Percentiles rank a stretch among this genome's conserved stretches.
These are phyloP conservation scores for Masticophis lateralis DNA, from an alignment of 2,797 vertebrate genomes.

Conservation along the genomic window DNA sequence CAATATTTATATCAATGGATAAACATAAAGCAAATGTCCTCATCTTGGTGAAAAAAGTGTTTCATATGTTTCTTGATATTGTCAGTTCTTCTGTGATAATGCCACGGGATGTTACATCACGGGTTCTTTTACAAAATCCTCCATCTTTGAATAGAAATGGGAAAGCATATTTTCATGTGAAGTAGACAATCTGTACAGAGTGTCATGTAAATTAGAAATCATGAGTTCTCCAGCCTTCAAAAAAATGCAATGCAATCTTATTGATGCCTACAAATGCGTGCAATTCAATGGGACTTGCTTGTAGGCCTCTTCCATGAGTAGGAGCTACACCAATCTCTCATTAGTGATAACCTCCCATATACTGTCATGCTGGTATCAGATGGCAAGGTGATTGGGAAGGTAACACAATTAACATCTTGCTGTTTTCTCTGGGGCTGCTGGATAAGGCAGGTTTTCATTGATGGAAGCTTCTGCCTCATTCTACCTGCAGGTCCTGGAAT, in stretches of 20 bases:
- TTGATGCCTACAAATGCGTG: not conserved
- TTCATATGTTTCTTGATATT: not conserved
- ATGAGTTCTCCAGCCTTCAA: not conserved
- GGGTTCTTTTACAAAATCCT: not conserved
- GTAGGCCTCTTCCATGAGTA: no score
- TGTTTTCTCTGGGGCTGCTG: not conserved
- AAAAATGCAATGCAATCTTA: not conserved
- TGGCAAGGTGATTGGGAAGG: not conserved
- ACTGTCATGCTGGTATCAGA: not conserved
- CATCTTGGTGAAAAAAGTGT: not conserved
- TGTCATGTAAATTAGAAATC: not conserved
- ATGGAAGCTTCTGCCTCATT: not conserved
- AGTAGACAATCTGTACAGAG: not conserved
- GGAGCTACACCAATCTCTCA: not conserved
- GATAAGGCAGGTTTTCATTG: no score
- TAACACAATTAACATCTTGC: not conserved
- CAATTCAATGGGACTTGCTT: not conserved
- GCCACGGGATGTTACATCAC: not conserved
- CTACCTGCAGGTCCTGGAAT: not conserved
- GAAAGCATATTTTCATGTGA: not conserved
- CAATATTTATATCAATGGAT: constrained; percentile 6
- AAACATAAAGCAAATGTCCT: not conserved
- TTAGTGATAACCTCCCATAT: not conserved
- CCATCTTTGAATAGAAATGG: not conserved
- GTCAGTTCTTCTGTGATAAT: not conserved